Conservation (phyloP, 2,888 invertebrate species). For the Agrochola circellaris region DNA sequence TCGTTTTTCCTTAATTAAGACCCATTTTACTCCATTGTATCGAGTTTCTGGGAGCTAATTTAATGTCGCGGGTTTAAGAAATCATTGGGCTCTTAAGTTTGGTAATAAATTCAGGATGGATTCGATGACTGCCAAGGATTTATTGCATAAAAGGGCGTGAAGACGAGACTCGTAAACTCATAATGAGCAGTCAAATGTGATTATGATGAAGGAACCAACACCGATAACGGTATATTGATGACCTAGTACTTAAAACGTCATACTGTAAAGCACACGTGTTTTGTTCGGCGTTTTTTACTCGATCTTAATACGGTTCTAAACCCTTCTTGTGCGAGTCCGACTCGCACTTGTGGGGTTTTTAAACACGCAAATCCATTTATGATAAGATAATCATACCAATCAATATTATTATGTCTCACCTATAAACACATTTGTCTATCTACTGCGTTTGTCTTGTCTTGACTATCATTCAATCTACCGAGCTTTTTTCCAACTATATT, state of each 20-base stretch:
- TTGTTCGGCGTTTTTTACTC: too few relatives aligned
- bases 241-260: too few relatives aligned
- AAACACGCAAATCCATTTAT: neutral
- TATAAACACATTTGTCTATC: neutral
- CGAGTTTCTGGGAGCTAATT: neutral
- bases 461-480: too few relatives aligned
- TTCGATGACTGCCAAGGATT: neutral
- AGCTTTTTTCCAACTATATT: too few relatives aligned
- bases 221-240: too few relatives aligned
- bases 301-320: too few relatives aligned
- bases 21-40: conserved; percentile 33
- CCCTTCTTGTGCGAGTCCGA: too few relatives aligned
- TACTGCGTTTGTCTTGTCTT: neutral
- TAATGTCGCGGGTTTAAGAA: neutral
- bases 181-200: neutral
- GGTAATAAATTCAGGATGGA: neutral
- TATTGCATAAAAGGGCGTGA: neutral
- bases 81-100: neutral
- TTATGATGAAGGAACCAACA: neutral
- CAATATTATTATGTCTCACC: neutral
- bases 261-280: too few relatives aligned
- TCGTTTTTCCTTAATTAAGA: conserved; percentile 56
- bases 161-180: neutral
- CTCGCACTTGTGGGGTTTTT: neutral
- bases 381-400: neutral